Percentiles rank a stretch among this genome's conserved stretches.
These are phyloP conservation scores for Sander vitreus DNA, from an alignment of 2,113 vertebrate species.

Conservation along the genomic window DNA sequence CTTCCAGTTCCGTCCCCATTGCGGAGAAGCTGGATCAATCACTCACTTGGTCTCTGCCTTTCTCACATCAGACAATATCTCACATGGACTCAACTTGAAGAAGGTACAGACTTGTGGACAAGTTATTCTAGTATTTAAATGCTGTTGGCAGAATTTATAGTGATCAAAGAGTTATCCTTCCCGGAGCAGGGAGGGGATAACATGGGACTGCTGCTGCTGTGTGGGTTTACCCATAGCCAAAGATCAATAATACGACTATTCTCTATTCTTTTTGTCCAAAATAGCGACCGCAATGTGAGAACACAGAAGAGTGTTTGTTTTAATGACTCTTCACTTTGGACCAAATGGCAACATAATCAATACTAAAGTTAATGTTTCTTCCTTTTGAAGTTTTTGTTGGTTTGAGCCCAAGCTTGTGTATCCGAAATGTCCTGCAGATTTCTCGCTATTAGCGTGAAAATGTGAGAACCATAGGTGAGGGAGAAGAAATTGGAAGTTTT, in stretches of 20 bases:
- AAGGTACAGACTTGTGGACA: conserved; percentile 83
- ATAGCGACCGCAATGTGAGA: background rate
- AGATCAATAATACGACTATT: background rate
- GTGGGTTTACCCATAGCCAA: background rate
- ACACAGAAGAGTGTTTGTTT: background rate
- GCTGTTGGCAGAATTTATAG: background rate
- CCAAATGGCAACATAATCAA: background rate
- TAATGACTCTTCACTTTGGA: background rate
- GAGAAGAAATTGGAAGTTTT: background rate
- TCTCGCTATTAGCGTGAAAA: background rate
- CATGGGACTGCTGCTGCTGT: background rate
- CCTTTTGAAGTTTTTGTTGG: background rate
- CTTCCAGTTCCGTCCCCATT: conserved; percentile 94
- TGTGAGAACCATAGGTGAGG: background rate
- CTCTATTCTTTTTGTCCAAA: background rate
- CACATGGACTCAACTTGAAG: conserved; percentile 93
- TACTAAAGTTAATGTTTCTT: background rate
- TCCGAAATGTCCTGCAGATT: background rate
- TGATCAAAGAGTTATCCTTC: background rate
- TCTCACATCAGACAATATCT: conserved; percentile 94
- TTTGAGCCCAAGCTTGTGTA: background rate
- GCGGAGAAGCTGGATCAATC: conserved; percentile 94
- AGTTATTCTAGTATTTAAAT: background rate
- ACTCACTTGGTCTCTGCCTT: conserved; percentile 95
- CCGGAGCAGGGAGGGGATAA: background rate